Percentiles rank a stretch among this genome's conserved stretches.
These are phyloP conservation scores for Phania funesta DNA, from an alignment of 2,888 invertebrate species.

Conservation along the genomic window DNA sequence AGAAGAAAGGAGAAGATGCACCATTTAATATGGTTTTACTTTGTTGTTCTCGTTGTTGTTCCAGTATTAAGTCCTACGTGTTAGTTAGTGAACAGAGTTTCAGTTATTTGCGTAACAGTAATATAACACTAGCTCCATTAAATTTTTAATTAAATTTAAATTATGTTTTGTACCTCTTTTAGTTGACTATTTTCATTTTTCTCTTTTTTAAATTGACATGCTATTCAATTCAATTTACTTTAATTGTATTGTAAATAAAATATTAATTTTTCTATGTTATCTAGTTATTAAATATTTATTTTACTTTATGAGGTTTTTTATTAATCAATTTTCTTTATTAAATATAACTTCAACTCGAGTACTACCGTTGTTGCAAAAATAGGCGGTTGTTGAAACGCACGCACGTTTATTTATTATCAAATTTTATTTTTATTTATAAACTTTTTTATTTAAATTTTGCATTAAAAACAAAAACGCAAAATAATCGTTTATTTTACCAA, in stretches of 20 bases:
- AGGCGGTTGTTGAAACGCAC: conserved; percentile 27
- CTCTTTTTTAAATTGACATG: not conserved
- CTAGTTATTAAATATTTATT: conserved; percentile 10
- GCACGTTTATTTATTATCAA: conserved; percentile 34
- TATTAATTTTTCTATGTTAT: conserved; percentile 13
- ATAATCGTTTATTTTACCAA: conserved; percentile 2
- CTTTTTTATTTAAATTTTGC: conserved; percentile 25
- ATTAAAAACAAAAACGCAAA: not conserved
- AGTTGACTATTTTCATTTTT: not conserved
- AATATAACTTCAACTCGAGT: conserved; percentile 19
- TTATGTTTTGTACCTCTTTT: not conserved
- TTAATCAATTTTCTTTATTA: conserved; percentile 35
- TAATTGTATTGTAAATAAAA: not conserved
- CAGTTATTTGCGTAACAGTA: conserved; percentile 66
- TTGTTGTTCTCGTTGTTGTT: conserved; percentile 23
- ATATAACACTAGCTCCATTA: not conserved
- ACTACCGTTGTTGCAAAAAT: conserved; percentile 15
- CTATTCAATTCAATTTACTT: conserved; percentile 7
- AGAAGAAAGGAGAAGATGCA: conserved; percentile 2
- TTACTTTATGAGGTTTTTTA: not conserved
- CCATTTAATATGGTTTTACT: conserved; percentile 40
- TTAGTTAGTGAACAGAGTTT: conserved; percentile 24
- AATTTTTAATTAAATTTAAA: not conserved
- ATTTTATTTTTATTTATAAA: conserved; percentile 38
- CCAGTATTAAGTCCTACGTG: conserved; percentile 26